Base-by-base conservation (phyloP, 2,888 invertebrate genomes). In the Maniola hyperantus region DNA sequence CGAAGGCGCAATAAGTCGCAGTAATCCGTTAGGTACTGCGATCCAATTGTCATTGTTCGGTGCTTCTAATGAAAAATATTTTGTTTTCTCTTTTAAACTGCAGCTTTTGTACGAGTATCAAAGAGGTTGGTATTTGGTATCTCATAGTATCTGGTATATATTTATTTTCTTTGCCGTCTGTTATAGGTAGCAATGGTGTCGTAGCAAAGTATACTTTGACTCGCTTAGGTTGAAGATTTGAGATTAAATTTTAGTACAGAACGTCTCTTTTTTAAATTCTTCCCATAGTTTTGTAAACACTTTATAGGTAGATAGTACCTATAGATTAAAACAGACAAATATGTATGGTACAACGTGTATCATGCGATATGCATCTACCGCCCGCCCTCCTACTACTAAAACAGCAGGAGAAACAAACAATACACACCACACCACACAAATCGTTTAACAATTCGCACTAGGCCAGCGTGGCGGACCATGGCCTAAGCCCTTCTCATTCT, bases 61-160 rank as follows among this genome's bases (percentile, higher is more conserved):
- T 83, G 78, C 81, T 81, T 86, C 83, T 91, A 91, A 91, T 91
- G 91, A 91, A 91, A 89, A 76, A 89, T 89, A 88, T 88, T 84
- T 85, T 83, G 79, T 83, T 83, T 83, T 81, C 80, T 81, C 81
- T 83, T 83, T 84, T 80, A 79, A 78, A 79, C 79, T 81, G 77
- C 67, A 76, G 82, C 79, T 78, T 76, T 76, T 71, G n/a, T n/a
- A n/a, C n/a, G n/a, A 68, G 71, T 69, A 71, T 71, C 74, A 72
- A 72, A 64, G 71, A 72, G 72, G 72, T 74, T 75, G 74, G 73
- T 71, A 72, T 75, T 69, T 72, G 69, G 67, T 68, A 42, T 57
- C 57, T 57, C 42, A 57, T 42, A 39, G 69, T 64, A 69, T n/a
- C n/a, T 64, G 63, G 68, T 54, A n/a, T n/a, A n/a, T n/a, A 69